Evolutionary conservation across 2,113 vertebrate genomes (phyloP), one percentile per base, ranked within the genome.

Genomic region (Larimichthys crocea): DNA sequence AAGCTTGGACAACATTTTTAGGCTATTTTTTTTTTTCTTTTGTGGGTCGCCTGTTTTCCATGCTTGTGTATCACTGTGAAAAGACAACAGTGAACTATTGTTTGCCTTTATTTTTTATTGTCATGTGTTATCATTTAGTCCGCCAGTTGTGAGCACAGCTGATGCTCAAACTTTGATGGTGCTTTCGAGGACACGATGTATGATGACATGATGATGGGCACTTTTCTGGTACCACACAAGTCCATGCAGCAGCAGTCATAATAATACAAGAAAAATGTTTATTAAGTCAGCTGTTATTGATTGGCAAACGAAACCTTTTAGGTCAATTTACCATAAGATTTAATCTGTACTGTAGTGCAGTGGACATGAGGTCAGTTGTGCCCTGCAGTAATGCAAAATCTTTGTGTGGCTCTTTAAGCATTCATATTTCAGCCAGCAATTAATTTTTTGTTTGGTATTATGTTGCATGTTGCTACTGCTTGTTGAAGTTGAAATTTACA

Each of bases 181-280:
- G 35, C 72, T 65, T 76, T 76, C n/a, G 53, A 74, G 48, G 56
- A 49, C 19, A 16, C 10, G 29, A 56, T 42, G 50, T 16, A 59
- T 16, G 11, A 29, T 74, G 12, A 62, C 44, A 44, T 65, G 63
- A 64, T 22, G 12, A 19, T 64, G 40, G 50, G 8, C 2, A 20
- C 19, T n/a, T 20, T 20, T n/a, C 20, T 53, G 50, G 16, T 7
- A 20, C 8, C 49, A 50, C 6, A 50, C 6, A 50, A 17, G 16
- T 50, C 49, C 17, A 19, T 50, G 17, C 3, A 10, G 49, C 50
- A 52, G 19, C 50, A 52, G 19, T 20, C 50, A 52, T 52, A 4
- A 3, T 46, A 46, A 46, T 46, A 46, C 10, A 46, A 46, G 44
- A 46, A 46, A 46, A 46, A 46, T 40, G 35, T 40, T 40, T 35